Evolutionary conservation across 2,888 invertebrate species (phyloP).

Genomic region (Thecocarcelia acutangulata): DNA sequence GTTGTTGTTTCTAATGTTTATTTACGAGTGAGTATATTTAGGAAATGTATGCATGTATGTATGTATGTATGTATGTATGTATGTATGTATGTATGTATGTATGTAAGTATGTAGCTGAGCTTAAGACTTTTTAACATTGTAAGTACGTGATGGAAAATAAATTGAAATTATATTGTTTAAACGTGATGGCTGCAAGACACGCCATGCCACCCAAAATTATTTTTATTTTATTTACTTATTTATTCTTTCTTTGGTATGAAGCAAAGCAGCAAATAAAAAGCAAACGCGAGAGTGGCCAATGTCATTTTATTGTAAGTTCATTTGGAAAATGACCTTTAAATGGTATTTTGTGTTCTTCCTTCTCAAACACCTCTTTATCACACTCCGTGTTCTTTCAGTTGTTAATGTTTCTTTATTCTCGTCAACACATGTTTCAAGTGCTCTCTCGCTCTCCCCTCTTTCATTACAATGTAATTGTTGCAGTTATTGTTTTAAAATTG

Average conservation of each 20-base stretch:
- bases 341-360: slow-evolving; percentile 19
- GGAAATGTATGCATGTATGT: too few species aligned
- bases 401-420: not conserved
- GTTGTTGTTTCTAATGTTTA: slow-evolving; percentile 47
- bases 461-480: slow-evolving; percentile 18
- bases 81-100: too few species aligned
- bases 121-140: slow-evolving; percentile 49
- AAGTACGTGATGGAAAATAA: slow-evolving; percentile 68
- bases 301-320: slow-evolving; percentile 51
- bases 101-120: slow-evolving; percentile 18
- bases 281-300: slow-evolving; percentile 37
- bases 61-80: too few species aligned
- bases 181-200: slow-evolving; percentile 64
- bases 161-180: slow-evolving; percentile 67
- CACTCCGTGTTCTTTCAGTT: not conserved
- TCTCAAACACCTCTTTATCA: not conserved
- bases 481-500: slow-evolving; percentile 20
- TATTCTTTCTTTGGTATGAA: not conserved
- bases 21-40: slow-evolving; percentile 39
- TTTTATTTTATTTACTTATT: too few species aligned
- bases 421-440: slow-evolving; percentile 1
- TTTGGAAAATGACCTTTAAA: slow-evolving; percentile 58
- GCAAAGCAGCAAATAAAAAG: not conserved
- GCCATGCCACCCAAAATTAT: slow-evolving; percentile 66
- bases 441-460: not conserved